phyloP scores from a whole-genome alignment of 2,797 vertebrate species.

The Paedocypris micromegethes region DNA sequence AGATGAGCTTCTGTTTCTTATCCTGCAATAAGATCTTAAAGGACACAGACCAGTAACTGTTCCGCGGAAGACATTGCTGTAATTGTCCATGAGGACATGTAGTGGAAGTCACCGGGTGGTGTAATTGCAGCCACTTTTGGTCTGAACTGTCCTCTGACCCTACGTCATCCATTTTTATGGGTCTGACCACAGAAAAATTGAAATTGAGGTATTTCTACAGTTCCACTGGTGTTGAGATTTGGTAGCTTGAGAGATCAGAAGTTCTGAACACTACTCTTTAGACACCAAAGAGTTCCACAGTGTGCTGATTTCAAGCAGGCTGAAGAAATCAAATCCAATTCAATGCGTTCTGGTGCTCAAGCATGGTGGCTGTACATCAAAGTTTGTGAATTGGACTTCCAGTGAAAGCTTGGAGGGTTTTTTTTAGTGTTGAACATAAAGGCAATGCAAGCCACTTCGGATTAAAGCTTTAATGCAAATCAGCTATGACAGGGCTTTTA shows the following conservation, averaged over 20 bases:
- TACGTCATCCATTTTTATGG: conserved; percentile 3
- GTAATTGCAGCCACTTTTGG: conserved; percentile 6
- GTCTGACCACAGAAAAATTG: conserved; percentile 17
- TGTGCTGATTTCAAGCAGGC: too few species aligned
- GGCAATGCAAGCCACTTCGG: too few species aligned
- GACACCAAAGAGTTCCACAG: too few species aligned
- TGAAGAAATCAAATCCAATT: too few species aligned
- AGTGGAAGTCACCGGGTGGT: conserved; percentile 30
- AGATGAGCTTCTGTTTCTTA: conserved; percentile 55
- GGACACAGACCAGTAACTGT: conserved; percentile 54
- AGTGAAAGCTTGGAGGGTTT: too few species aligned
- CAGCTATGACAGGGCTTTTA: conserved; percentile 29
- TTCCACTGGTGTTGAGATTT: neutral
- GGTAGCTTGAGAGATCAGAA: too few species aligned
- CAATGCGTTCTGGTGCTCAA: too few species aligned
- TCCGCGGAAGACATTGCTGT: conserved; percentile 25
- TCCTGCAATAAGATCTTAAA: conserved; percentile 40
- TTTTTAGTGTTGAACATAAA: too few species aligned
- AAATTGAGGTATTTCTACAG: conserved; percentile 15
- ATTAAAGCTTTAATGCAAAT: neutral
- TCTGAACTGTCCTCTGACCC: conserved; percentile 5
- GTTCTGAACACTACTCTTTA: too few species aligned
- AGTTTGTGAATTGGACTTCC: too few species aligned
- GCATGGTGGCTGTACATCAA: too few species aligned
- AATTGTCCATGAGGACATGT: conserved; percentile 31